Evolutionary conservation across 2,888 invertebrate species (phyloP), one percentile per base, ranked within the genome.

Genomic region (Apodemia mormo): DNA sequence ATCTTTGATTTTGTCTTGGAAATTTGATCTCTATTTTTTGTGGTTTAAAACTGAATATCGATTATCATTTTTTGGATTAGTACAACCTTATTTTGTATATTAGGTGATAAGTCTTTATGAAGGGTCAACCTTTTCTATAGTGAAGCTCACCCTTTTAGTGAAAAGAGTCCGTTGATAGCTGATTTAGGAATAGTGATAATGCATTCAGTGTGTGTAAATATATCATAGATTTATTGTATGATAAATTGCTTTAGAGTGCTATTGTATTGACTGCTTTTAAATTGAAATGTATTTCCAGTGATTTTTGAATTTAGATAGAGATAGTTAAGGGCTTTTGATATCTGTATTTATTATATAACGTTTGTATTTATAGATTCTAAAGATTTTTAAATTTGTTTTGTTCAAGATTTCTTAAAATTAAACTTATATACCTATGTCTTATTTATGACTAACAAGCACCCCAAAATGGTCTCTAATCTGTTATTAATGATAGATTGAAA

Each of bases 61-160:
- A 76, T 73, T 77, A 80, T 68, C 72, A 71, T 72, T 70, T 79
- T 73, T 72, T 61, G 90, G 92, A 93, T 93, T 92, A 92, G 89
- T 86, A 86, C 81, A 89, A 89, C 92, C 90, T 92, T 93, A 92
- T 92, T 93, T 92, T 93, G 93, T 93, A 92, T 92, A 92, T 91
- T 92, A 92, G 89, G 93, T 92, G 93, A 93, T 93, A 93, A 92
- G 93, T 93, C 93, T 92, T 92, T 93, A 93, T 92, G 93, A 93
- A 90, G 93, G 93, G 93, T 93, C 93, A 93, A 92, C 93, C 93
- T 92, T 93, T 93, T 92, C 92, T 91, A 91, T 92, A 86, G 91
- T 87, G 86, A 83, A 84, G 86, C 85, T 91, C 89, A 92, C 93
- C 93, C 93, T 93, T 93, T 93, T 91, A 93, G 93, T 93, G 93